Evolutionary conservation across 2,113 vertebrate species (phyloP).

Genomic region (Trochalopteron elliotii): DNA sequence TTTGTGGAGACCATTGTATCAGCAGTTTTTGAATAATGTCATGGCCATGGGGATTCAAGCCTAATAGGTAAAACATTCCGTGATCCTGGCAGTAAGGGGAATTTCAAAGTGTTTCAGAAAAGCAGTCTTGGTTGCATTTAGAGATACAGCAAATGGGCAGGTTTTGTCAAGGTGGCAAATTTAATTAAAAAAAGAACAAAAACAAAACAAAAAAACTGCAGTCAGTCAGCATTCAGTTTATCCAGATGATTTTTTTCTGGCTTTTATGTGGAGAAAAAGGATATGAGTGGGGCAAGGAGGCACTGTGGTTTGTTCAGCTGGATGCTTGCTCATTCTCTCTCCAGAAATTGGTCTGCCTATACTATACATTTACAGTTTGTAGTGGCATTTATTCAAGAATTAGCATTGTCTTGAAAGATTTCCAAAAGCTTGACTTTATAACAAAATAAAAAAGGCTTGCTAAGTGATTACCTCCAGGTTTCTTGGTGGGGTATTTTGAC

Average conservation of each 20-base stretch:
- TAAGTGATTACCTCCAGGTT: neutral
- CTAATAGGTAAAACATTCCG: neutral
- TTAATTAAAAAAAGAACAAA: neutral
- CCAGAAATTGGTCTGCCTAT: neutral
- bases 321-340: neutral
- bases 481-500: neutral
- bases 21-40: conserved; percentile 14
- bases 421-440: conserved; percentile 22
- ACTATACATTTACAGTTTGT: neutral
- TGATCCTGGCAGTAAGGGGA: neutral
- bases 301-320: conserved; percentile 48
- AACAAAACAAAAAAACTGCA: neutral
- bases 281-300: neutral
- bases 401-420: conserved; percentile 29
- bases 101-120: neutral
- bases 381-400: conserved; percentile 51
- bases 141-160: neutral
- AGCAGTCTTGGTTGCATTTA: neutral
- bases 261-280: neutral
- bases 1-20: neutral
- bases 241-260: neutral
- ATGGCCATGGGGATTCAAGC: neutral
- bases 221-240: neutral
- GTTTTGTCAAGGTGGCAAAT: neutral
- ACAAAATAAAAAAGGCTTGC: conserved; percentile 21